phyloP scores from a whole-genome alignment of 64 coral and sea anemone species.

The Stichodactyla mertensii region DNA sequence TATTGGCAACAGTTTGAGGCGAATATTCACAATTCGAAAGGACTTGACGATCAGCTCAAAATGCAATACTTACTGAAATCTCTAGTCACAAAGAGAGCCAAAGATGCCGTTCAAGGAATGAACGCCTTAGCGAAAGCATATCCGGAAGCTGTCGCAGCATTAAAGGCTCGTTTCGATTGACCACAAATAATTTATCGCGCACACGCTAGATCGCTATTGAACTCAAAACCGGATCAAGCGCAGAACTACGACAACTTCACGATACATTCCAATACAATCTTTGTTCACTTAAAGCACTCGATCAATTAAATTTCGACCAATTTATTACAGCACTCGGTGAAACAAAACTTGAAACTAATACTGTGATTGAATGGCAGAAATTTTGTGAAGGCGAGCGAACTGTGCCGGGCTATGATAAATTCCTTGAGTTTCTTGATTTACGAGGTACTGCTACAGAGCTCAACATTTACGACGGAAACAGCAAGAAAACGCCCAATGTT shows the following conservation, averaged over 20 bases:
- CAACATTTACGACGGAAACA: no score
- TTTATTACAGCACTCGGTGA: constrained; percentile 43
- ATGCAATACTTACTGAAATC: constrained; percentile 1
- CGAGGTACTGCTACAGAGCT: constrained; percentile 34
- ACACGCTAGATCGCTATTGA: constrained; percentile 38
- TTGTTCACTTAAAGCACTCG: constrained; percentile 34
- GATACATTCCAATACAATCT: constrained; percentile 47
- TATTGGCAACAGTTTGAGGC: no score
- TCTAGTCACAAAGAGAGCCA: constrained; percentile 2
- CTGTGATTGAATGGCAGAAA: constrained; percentile 48
- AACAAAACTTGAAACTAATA: neutral
- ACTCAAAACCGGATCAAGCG: constrained; percentile 28
- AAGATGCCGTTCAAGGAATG: constrained; percentile 26
- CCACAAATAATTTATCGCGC: constrained; percentile 35
- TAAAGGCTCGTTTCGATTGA: constrained; percentile 41
- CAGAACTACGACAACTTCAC: constrained; percentile 30
- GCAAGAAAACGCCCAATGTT: no score
- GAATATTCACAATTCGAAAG: neutral
- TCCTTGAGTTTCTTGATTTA: constrained; percentile 40
- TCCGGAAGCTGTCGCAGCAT: constrained; percentile 30
- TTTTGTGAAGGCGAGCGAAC: constrained; percentile 4
- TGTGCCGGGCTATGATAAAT: constrained; percentile 19
- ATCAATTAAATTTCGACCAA: constrained; percentile 28
- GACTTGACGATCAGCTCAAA: constrained; percentile 21
- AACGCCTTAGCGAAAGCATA: constrained; percentile 45